Evolutionary conservation across 2,888 invertebrate genomes (phyloP), one percentile per base, ranked within the genome.

Genomic region (Caenorhabditis sulstoni): DNA sequence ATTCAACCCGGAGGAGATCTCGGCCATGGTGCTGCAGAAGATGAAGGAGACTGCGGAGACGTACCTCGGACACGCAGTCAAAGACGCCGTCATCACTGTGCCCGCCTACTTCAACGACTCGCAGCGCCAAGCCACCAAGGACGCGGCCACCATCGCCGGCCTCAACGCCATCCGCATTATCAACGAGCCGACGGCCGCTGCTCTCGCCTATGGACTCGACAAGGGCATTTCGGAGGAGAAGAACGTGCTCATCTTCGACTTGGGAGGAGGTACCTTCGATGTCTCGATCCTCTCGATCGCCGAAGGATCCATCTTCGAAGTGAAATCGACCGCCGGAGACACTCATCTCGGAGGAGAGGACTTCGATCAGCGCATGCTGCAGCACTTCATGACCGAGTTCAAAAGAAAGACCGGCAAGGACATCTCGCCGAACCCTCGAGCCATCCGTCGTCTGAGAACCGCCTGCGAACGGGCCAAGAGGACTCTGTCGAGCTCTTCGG

Each of bases 401-500:
- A 85, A 88, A 82, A 90, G 91, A 68, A 93, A 93, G 91, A 94
- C 95, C 93, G 95, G 95, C 92, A 95, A 95, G 91, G 93, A 96
- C 87, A 92, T 96, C 79, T 93, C 94, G 57, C 92, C 92, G 85
- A 96, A 96, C 93, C 95, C 96, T 92, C 93, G 96, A 86, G 95
- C 96, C 0, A 92, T 97, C 61, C 93, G 96, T 89, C 94, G 96
- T 90, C 92, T 97, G 86, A 93, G 96, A 88, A 96, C 96, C 0
- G 95, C 96, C 23, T 96, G 96, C 87, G 93, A 93, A 89, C 89
- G 93, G 78, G 93, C 93, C 65, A 93, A 93, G 91, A 90, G 93
- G 81, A 93, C 93, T 11, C 90, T 94, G 92, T 96, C 74, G 12
- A 70, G 81, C 50, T 86, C 87, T 8, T 65, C 85, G 1, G 81